Conservation (phyloP, 2,113 vertebrate species). For the Cyprinodon tularosa region DNA sequence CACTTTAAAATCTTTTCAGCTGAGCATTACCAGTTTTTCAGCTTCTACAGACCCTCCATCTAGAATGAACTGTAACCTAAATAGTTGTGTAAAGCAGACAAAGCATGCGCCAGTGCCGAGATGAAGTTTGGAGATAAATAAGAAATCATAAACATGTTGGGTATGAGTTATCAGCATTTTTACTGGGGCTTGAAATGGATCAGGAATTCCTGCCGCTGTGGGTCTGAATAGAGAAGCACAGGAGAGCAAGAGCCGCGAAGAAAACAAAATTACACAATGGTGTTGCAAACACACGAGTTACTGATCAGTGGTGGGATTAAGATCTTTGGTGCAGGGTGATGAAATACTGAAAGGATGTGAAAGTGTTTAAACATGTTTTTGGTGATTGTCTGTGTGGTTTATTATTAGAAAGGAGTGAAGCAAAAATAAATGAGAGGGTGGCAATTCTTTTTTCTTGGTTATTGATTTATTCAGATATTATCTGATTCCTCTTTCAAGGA, state of each 20-base stretch:
- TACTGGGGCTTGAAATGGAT: conserved; percentile 66
- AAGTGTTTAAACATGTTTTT: background rate
- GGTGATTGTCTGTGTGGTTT: background rate
- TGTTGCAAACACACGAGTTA: conserved; percentile 24
- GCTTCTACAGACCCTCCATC: background rate
- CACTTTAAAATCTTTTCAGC: conserved; percentile 4
- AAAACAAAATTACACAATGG: conserved; percentile 34
- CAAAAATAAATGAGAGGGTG: background rate
- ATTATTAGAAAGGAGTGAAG: background rate
- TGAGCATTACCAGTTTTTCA: conserved; percentile 43
- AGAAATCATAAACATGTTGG: conserved; percentile 78
- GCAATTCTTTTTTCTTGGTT: background rate
- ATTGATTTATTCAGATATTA: background rate
- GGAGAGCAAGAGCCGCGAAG: conserved; percentile 29
- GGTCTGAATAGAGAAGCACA: conserved; percentile 39
- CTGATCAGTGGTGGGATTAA: conserved; percentile 13
- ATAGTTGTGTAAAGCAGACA: conserved; percentile 68
- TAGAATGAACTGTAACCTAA: conserved; percentile 63
- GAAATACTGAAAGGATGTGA: background rate
- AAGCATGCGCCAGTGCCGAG: conserved; percentile 62
- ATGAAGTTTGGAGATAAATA: conserved; percentile 73
- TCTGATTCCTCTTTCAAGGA: background rate
- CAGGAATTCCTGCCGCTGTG: conserved; percentile 66
- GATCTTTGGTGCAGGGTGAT: background rate
- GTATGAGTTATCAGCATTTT: conserved; percentile 74